These are phyloP conservation scores for Pseudochirops cupreus DNA, from an alignment of 2,797 vertebrate genomes.

Conservation along the genomic window DNA sequence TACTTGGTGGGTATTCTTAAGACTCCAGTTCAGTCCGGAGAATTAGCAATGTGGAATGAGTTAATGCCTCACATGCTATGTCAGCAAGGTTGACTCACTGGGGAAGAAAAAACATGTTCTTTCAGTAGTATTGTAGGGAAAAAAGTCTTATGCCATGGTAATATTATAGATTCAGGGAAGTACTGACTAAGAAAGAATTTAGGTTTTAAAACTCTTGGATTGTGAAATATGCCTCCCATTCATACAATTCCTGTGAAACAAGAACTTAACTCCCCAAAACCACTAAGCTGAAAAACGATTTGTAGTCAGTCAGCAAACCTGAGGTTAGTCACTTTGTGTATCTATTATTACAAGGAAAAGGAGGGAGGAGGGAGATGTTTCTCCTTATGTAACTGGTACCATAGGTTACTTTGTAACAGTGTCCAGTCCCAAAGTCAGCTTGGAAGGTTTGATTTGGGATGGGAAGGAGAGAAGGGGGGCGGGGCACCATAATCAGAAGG, in stretches of 20 bases:
- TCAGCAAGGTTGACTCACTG: background rate
- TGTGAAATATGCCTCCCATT: slow-evolving; percentile 76
- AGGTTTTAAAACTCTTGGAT: slow-evolving; percentile 22
- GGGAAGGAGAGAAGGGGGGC: background rate
- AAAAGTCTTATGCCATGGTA: background rate
- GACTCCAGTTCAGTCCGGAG: background rate
- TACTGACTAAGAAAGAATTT: slow-evolving; percentile 50
- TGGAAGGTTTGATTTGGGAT: background rate
- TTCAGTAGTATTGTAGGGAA: background rate
- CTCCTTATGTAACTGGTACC: slow-evolving; percentile 34
- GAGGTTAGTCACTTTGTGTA: slow-evolving; percentile 34
- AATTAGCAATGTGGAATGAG: background rate
- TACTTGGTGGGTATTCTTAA: background rate
- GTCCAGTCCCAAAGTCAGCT: slow-evolving; percentile 34
- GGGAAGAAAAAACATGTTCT: background rate
- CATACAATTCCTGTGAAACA: slow-evolving; percentile 75
- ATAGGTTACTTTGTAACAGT: slow-evolving; percentile 44
- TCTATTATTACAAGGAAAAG: slow-evolving; percentile 15
- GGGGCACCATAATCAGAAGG: background rate
- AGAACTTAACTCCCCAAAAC: slow-evolving; percentile 66
- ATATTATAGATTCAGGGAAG: slow-evolving; percentile 9
- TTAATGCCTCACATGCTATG: too few species aligned
- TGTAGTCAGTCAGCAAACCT: slow-evolving; percentile 76
- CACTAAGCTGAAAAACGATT: slow-evolving; percentile 70
- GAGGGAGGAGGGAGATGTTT: slow-evolving; percentile 28